Base-by-base conservation (phyloP, 2,888 invertebrate species). In the Eupithecia subfuscata region DNA sequence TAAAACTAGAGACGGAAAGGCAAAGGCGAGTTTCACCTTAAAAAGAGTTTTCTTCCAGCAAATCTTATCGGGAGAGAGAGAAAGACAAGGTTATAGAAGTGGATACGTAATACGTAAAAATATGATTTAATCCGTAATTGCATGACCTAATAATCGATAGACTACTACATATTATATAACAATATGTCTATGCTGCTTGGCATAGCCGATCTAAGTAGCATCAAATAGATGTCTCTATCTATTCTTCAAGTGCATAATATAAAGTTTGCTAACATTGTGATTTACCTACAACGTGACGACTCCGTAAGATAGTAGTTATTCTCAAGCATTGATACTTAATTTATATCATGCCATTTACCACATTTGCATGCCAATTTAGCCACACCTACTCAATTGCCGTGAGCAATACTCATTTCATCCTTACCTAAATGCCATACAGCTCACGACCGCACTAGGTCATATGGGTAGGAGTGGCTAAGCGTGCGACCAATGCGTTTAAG, bases 381-480 rank as follows among this genome's bases (percentile, higher is more conserved):
- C 76, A 74, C 74, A 76, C 74, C 76, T 71, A 65, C 63, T 73
- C 76, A 74, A 76, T 76, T 76, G 69, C 52, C 25, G 48, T 40
- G 30, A 14, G 43, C 45, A 71, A 63, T 70, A 76, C 60, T 71
- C n/a, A 69, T 74, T 71, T 69, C 63, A 71, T 71, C 71, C 34
- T 71, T 65, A 65, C 43, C 60, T 43, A 71, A 76, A 77, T 72
- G 65, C 65, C 74, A 65, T 48, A 69, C 37, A 56, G 52, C 69
- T 74, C 71, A 60, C 60, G 69, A 69, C n/a, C 7, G 3, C 7
- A 22, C 30, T 72, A 69, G 68, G 63, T 69, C 45, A 70, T 69
- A 69, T 68, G 68, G 72, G 77, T 69, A 75, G 77, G 77, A 52
- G 77, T 72, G 75, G 77, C 75, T 65, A 73, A 63, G 30, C 30